Conservation (phyloP, 2,113 vertebrate species). For the Tonatia bakeri region DNA sequence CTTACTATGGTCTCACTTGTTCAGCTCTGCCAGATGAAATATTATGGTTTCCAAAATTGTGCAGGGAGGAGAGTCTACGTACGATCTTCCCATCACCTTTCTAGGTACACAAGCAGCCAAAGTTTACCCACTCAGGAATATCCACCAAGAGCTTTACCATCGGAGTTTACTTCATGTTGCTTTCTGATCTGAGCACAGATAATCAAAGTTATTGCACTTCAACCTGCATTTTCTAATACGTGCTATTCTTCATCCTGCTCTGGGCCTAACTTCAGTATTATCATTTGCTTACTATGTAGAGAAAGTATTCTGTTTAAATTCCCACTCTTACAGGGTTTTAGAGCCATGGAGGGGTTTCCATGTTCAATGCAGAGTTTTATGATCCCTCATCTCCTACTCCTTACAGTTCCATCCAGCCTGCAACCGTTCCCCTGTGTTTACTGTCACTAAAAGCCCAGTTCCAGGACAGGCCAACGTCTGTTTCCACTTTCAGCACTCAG, state of each 20-base stretch:
- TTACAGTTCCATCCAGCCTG: constrained; percentile 45
- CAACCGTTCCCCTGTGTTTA: constrained; percentile 62
- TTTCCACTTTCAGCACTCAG: constrained; percentile 74
- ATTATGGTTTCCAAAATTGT: not conserved
- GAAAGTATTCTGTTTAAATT: not conserved
- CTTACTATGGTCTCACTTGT: not conserved
- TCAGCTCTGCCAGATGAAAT: not conserved
- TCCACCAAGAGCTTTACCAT: not conserved
- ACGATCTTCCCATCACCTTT: not conserved
- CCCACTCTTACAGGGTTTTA: not conserved
- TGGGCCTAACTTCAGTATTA: not conserved
- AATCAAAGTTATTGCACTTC: too few species aligned
- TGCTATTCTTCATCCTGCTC: not conserved
- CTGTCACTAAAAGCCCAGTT: constrained; percentile 64
- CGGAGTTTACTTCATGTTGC: not conserved
- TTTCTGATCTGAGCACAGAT: not conserved
- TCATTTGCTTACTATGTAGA: not conserved
- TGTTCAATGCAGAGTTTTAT: not conserved
- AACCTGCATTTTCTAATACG: not conserved
- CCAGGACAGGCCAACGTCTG: constrained; percentile 60
- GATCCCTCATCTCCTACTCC: not conserved
- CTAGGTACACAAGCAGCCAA: not conserved
- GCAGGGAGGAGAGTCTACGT: not conserved
- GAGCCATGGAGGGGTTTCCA: not conserved
- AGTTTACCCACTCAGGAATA: not conserved